These are phyloP conservation scores for Sitophilus oryzae DNA, from an alignment of 1,140 invertebrate species.

Conservation along the genomic window DNA sequence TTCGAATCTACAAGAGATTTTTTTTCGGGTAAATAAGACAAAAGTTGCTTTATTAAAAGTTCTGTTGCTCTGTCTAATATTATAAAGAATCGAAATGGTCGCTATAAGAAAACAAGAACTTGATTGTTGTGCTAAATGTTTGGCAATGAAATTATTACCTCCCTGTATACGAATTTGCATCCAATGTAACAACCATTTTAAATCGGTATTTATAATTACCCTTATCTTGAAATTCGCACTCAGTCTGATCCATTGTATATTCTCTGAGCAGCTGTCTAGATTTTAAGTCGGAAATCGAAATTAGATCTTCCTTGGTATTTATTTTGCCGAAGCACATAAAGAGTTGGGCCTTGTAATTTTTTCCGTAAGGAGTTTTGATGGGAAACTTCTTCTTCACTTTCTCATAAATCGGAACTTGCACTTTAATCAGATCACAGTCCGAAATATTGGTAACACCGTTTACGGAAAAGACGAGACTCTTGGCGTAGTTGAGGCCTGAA, in stretches of 20 bases:
- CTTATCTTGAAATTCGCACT: slow-evolving; percentile 3
- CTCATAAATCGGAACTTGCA: slow-evolving; percentile 9
- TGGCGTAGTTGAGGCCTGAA: slow-evolving; percentile 31
- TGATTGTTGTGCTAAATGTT: too few species aligned
- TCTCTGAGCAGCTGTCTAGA: slow-evolving; percentile 3
- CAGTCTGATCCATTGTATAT: not conserved
- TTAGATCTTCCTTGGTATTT: slow-evolving; percentile 4
- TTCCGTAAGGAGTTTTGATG: slow-evolving; percentile 9
- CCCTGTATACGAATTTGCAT: too few species aligned
- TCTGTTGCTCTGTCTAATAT: too few species aligned
- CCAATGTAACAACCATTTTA: too few species aligned
- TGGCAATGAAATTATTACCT: too few species aligned
- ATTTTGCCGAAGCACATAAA: slow-evolving; percentile 7
- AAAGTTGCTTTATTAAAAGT: too few species aligned
- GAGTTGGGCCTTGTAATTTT: slow-evolving; percentile 10
- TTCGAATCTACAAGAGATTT: too few species aligned
- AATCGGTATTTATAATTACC: too few species aligned
- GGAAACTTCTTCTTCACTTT: not conserved
- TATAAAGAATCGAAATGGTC: too few species aligned
- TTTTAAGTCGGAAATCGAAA: not conserved
- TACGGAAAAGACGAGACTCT: slow-evolving; percentile 33
- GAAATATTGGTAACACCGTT: slow-evolving; percentile 24
- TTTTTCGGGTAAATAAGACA: too few species aligned
- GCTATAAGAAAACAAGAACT: too few species aligned
- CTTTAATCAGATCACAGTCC: slow-evolving; percentile 3